Conservation (phyloP, 2,888 invertebrate species). For the Lingula anatina region DNA sequence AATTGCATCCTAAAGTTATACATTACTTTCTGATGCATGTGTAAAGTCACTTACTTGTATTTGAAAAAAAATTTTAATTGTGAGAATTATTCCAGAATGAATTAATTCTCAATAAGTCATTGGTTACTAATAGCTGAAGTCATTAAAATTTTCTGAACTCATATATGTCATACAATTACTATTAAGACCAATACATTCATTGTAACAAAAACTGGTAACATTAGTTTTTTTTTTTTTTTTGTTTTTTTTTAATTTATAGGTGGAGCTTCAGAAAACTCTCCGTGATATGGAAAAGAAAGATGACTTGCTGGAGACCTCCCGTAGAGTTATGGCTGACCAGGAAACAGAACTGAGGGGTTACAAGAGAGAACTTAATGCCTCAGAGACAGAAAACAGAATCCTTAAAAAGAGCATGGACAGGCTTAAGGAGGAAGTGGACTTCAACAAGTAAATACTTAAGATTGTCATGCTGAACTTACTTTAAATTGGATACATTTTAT, state of each 20-base stretch:
- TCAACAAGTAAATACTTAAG: conserved; percentile 19
- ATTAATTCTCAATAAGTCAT: too few relatives aligned
- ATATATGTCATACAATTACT: too few relatives aligned
- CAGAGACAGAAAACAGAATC: conserved; percentile 37
- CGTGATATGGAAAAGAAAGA: conserved; percentile 37
- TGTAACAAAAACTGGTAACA: too few relatives aligned
- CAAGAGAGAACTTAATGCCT: conserved; percentile 31
- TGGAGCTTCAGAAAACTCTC: conserved; percentile 36
- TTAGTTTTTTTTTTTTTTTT: too few relatives aligned
- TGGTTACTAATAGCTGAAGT: too few relatives aligned
- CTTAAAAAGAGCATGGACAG: conserved; percentile 33
- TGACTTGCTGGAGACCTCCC: conserved; percentile 33
- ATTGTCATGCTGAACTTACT: not conserved
- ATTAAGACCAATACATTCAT: too few relatives aligned
- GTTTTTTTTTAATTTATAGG: conserved; percentile 23
- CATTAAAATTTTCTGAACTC: too few relatives aligned
- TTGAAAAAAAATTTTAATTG: too few relatives aligned
- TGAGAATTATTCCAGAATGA: too few relatives aligned
- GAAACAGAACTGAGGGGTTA: conserved; percentile 35
- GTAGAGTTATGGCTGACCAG: conserved; percentile 34
- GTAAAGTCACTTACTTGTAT: too few relatives aligned
- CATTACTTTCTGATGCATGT: too few relatives aligned
- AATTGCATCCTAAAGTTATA: too few relatives aligned
- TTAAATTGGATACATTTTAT: not conserved
- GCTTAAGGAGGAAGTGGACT: conserved; percentile 25